Base-by-base conservation (phyloP, 2,888 invertebrate genomes). In the Lathronympha strigana region DNA sequence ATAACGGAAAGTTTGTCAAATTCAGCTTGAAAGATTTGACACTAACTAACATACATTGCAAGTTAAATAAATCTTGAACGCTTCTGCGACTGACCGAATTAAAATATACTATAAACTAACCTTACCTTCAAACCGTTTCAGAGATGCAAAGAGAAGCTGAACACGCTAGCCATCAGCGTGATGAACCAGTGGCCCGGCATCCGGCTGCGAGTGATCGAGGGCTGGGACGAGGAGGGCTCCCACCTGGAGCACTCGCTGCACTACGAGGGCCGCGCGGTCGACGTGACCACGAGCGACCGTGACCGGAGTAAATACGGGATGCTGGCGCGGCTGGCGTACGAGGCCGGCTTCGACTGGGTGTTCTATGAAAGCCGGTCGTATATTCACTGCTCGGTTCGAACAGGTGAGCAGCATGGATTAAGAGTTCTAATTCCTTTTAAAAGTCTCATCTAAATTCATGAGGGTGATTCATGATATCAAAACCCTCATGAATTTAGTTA, bases 151-250 rank as follows among this genome's bases (percentile, higher is more conserved):
- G 98, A 98, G 91, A 98, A 97, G 88, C 92, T 99, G 77, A 97
- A 98, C 91, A 97, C 97, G 66, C 92, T 99, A 81, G 98, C 98
- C 63, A 97, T 98, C 82, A 97, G 97, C 77, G 98, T 99, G 87
- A 98, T 98, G 97, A 98, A 98, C 93, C 97, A 97, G 87, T 99
- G 99, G 98, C 98, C 98, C 0, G 97, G 98, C n/a, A 96, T 98
- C 69, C 94, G 95, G 75, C 93, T 99, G 76, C 93, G 98, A 63
- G 98, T 99, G 70, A 98, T 96, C 71, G 98, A 99, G 87, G 98
- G 97, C 62, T 99, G 98, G 98, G 98, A 98, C 81, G 98, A 98
- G 84, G 96, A 96, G 79, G 94, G 94, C 71, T 94, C 94, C 64
- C 96, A 97, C 83, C 93, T 95, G 63, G 93, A 93, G 71, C 95